Percentiles rank a stretch among this genome's conserved stretches.
Evolutionary conservation across 2,888 invertebrate species (phyloP).

Genomic region (Ichneumoninae sp.): DNA sequence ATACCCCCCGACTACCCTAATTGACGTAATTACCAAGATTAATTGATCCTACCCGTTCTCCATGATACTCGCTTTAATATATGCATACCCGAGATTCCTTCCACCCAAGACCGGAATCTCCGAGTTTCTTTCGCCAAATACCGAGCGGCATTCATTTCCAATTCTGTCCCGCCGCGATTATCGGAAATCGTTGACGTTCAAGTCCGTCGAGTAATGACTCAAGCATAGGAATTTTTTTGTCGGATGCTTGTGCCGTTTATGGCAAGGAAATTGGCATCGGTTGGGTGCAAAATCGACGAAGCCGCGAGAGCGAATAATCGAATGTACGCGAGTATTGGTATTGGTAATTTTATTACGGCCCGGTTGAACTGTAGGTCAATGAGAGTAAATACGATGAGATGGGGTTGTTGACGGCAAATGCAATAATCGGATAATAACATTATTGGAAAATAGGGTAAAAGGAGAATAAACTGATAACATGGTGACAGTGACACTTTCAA

Average conservation of each 20-base stretch:
- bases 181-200: not conserved
- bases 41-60: slow-evolving; percentile 51
- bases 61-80: slow-evolving; percentile 22
- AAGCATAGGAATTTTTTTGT: not conserved
- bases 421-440: too few relatives aligned
- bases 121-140: not conserved
- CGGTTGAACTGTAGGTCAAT: too few relatives aligned
- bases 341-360: too few relatives aligned
- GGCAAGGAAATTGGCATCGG: not conserved
- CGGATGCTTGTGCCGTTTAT: not conserved
- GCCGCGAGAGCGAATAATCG: too few relatives aligned
- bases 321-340: too few relatives aligned
- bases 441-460: too few relatives aligned
- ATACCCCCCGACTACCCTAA: slow-evolving; percentile 51
- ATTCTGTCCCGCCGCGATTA: not conserved
- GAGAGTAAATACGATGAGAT: too few relatives aligned
- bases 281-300: too few relatives aligned
- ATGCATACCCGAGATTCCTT: slow-evolving; percentile 5
- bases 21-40: slow-evolving; percentile 64
- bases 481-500: too few relatives aligned
- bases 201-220: not conserved
- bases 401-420: too few relatives aligned
- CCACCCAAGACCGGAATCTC: not conserved
- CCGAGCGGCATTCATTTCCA: not conserved
- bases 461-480: too few relatives aligned